Conservation (phyloP, 2,113 vertebrate species). For the Prunella himalayana region DNA sequence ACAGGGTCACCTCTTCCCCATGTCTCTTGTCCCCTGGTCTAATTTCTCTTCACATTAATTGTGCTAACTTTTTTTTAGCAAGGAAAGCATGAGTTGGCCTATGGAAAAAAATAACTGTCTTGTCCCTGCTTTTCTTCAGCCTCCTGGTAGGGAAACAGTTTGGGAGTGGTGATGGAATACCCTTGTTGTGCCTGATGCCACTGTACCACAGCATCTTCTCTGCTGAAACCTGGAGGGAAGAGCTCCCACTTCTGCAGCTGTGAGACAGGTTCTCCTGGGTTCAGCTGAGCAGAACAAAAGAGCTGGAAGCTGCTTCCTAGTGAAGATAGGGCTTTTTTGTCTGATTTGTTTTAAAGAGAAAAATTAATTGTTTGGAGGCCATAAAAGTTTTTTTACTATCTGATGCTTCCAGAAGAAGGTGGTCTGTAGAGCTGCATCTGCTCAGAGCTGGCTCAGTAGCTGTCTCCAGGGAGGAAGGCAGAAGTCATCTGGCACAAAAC, state of each 20-base stretch:
- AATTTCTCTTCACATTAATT: neutral
- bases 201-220: neutral
- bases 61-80: neutral
- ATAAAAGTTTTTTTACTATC: neutral
- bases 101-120: neutral
- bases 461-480: constrained; percentile 30
- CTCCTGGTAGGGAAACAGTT: neutral
- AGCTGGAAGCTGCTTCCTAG: neutral
- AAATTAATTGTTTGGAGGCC: neutral
- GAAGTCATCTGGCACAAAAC: constrained; percentile 39
- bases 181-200: neutral
- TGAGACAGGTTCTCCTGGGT: neutral
- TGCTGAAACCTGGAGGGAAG: neutral
- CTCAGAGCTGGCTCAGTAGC: constrained; percentile 43
- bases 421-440: constrained; percentile 10
- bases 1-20: neutral
- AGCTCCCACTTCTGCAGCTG: neutral
- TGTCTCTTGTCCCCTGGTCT: neutral
- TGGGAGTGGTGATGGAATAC: neutral
- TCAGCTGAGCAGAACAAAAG: neutral
- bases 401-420: constrained; percentile 36
- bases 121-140: neutral
- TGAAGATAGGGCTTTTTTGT: neutral
- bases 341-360: neutral
- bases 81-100: neutral